Conservation (phyloP, 2,888 invertebrate genomes). For the Lucinisca nassula region DNA sequence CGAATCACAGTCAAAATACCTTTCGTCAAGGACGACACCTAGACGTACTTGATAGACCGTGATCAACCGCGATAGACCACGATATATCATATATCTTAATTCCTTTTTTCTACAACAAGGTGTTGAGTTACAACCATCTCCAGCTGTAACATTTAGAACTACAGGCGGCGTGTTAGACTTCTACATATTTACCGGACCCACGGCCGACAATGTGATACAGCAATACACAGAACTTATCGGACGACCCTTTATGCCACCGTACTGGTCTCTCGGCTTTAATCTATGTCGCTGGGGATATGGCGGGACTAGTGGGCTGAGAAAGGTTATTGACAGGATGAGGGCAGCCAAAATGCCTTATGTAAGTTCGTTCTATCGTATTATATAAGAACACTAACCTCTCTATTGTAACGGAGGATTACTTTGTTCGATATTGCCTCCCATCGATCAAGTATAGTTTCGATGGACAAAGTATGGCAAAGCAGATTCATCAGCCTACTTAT, state of each 20-base stretch:
- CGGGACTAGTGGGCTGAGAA: conserved; percentile 65
- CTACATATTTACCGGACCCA: conserved; percentile 93
- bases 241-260: conserved; percentile 78
- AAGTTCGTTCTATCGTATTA: neutral
- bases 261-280: conserved; percentile 96
- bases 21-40: too few species aligned
- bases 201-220: conserved; percentile 89
- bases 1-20: too few species aligned
- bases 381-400: too few species aligned
- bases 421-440: too few species aligned
- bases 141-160: conserved; percentile 93
- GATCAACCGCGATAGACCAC: too few species aligned
- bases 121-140: conserved; percentile 89
- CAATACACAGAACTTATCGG: conserved; percentile 80
- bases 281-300: conserved; percentile 91
- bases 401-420: too few species aligned
- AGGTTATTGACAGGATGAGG: conserved; percentile 66
- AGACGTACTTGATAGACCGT: too few species aligned
- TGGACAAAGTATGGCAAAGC: too few species aligned
- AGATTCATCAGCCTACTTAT: too few species aligned
- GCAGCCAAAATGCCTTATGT: conserved; percentile 76
- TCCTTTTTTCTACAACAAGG: too few species aligned
- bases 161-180: conserved; percentile 94
- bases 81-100: too few species aligned
- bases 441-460: too few species aligned